A percentile compares a stretch with the other conserved stretches of the same genome.
Evolutionary conservation across 2,888 invertebrate genomes (phyloP).

Genomic region (Cephalotes varians): DNA sequence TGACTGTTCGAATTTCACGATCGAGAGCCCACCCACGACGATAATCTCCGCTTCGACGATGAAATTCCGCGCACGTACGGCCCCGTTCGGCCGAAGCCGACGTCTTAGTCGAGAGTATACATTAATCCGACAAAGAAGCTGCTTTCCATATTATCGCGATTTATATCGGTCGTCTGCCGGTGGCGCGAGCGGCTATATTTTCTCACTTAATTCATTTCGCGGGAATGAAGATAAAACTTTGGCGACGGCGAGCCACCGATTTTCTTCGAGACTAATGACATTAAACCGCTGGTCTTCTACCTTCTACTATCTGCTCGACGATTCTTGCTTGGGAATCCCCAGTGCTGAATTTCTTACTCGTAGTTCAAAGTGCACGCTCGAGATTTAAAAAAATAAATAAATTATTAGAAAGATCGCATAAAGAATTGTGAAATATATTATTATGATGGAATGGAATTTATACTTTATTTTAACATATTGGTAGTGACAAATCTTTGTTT

Average conservation of each 20-base stretch:
- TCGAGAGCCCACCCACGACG: conserved; percentile 26
- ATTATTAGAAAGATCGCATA: background rate
- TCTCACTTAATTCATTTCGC: conserved; percentile 51
- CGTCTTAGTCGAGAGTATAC: conserved; percentile 48
- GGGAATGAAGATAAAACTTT: conserved; percentile 51
- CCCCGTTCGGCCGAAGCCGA: conserved; percentile 28
- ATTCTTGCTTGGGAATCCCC: conserved; percentile 2
- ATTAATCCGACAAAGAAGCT: conserved; percentile 56
- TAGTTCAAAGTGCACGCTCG: background rate
- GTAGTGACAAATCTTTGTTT: background rate
- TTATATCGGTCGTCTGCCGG: conserved; percentile 35
- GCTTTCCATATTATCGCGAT: conserved; percentile 56
- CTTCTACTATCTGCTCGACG: conserved; percentile 43
- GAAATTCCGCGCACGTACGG: conserved; percentile 50
- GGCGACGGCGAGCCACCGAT: conserved; percentile 28
- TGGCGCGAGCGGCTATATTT: conserved; percentile 40
- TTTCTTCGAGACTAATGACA: conserved; percentile 52
- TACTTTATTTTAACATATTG: background rate
- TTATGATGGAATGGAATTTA: background rate
- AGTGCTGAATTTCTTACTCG: background rate
- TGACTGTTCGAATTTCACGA: conserved; percentile 52
- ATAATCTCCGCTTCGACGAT: conserved; percentile 44
- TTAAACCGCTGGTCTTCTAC: conserved; percentile 31
- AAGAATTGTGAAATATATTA: background rate
- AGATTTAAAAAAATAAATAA: background rate